These are phyloP conservation scores for Arctia plantaginis DNA, from an alignment of 2,888 invertebrate species.

Conservation along the genomic window DNA sequence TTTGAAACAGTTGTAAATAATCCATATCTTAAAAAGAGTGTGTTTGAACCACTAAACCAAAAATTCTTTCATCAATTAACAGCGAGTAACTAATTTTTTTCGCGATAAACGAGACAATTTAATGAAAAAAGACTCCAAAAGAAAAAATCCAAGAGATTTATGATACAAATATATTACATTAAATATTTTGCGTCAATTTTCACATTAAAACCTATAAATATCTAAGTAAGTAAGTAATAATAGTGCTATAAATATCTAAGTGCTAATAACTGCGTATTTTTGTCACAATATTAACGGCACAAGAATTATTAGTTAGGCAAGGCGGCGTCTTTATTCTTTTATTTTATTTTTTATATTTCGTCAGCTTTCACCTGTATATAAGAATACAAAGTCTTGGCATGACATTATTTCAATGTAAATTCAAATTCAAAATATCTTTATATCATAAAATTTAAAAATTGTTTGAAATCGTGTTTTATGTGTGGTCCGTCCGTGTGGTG, in stretches of 20 bases:
- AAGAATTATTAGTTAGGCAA: background rate
- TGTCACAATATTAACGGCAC: background rate
- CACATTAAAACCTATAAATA: background rate
- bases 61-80: too few relatives aligned
- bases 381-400: background rate
- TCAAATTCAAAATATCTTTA: too few relatives aligned
- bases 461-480: too few relatives aligned
- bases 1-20: too few relatives aligned
- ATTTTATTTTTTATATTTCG: background rate
- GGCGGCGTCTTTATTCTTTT: background rate
- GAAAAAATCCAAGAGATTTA: background rate
- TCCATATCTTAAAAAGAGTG: too few relatives aligned
- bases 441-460: too few relatives aligned
- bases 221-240: too few relatives aligned
- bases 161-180: background rate
- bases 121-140: background rate
- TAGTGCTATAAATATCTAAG: background rate
- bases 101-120: too few relatives aligned
- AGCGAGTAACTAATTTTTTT: too few relatives aligned
- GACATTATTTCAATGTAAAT: background rate
- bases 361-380: background rate
- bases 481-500: too few relatives aligned
- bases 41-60: too few relatives aligned
- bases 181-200: background rate
- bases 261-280: constrained; percentile 1